Conservation (phyloP, 2,797 vertebrate species). For the Enteromius mattozi region DNA sequence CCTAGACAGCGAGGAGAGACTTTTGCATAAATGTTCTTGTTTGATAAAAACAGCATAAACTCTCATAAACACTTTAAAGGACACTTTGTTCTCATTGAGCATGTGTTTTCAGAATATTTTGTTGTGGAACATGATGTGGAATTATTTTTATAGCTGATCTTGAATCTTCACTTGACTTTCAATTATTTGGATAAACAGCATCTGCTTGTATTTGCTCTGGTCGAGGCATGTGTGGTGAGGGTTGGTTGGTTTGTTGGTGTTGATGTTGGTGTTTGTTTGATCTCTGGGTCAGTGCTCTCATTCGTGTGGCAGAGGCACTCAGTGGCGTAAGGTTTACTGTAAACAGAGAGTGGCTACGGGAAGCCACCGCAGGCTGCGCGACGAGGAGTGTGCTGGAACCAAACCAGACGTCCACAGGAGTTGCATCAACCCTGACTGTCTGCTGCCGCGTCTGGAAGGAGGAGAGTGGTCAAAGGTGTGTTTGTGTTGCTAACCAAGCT, state of each 20-base stretch:
- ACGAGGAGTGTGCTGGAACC: slow-evolving; percentile 76
- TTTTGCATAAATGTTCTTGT: slow-evolving; percentile 4
- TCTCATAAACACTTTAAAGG: not conserved
- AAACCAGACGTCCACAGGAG: slow-evolving; percentile 75
- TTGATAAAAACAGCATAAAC: not conserved
- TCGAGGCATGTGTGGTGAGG: not conserved
- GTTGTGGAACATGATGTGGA: not conserved
- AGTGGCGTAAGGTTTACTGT: slow-evolving; percentile 85
- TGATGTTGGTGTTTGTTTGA: slow-evolving; percentile 30
- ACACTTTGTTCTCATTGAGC: not conserved
- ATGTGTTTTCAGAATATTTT: not conserved
- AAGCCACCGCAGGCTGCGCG: slow-evolving; percentile 78
- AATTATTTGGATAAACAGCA: not conserved
- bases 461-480: slow-evolving; percentile 88
- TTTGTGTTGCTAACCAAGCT: not conserved
- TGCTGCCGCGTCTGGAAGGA: slow-evolving; percentile 74
- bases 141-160: not conserved
- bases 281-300: slow-evolving; percentile 81
- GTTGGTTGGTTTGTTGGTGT: slow-evolving; percentile 14
- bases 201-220: not conserved
- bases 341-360: slow-evolving; percentile 88
- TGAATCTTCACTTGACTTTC: not conserved
- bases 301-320: slow-evolving; percentile 85
- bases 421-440: slow-evolving; percentile 84
- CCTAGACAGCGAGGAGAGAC: not conserved